Conservation (phyloP, 2,888 invertebrate species). For the Cryptops parisi region DNA sequence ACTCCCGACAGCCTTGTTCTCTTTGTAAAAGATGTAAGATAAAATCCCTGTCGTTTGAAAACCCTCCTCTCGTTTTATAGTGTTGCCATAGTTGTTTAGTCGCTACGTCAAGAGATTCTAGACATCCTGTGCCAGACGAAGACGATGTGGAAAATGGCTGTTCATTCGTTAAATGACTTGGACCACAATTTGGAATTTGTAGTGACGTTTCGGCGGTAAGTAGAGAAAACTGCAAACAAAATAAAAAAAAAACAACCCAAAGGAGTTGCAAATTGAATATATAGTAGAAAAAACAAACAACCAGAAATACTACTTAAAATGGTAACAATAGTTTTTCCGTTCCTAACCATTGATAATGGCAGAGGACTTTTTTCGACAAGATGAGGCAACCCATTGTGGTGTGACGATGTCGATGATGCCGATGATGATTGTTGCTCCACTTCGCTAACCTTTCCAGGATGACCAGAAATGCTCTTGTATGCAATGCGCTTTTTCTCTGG, state of each 20-base stretch:
- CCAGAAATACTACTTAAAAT: not conserved
- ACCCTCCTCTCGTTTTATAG: conserved; percentile 9
- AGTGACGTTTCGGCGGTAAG: conserved; percentile 6
- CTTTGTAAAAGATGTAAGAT: conserved; percentile 8
- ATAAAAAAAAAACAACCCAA: not conserved
- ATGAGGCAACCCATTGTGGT: conserved; percentile 11
- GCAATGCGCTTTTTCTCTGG: conserved; percentile 15
- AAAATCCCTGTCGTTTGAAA: conserved; percentile 9
- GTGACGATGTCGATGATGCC: conserved; percentile 1
- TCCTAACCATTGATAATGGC: conserved; percentile 11
- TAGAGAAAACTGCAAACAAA: conserved; percentile 6
- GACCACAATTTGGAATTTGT: not conserved
- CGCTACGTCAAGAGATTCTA: conserved; percentile 5
- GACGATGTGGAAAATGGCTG: conserved; percentile 3
- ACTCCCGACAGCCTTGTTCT: conserved; percentile 11
- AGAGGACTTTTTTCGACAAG: conserved; percentile 11
- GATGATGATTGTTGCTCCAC: conserved; percentile 2
- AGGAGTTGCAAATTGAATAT: not conserved
- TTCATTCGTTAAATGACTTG: not conserved
- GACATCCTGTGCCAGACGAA: not conserved
- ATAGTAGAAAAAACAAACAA: not conserved
- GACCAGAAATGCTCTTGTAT: conserved; percentile 13
- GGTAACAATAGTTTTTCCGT: not conserved
- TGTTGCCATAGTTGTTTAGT: conserved; percentile 13
- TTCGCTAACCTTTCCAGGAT: conserved; percentile 6